Evolutionary conservation across 2,797 vertebrate species (phyloP).

Genomic region (Picus viridis): DNA sequence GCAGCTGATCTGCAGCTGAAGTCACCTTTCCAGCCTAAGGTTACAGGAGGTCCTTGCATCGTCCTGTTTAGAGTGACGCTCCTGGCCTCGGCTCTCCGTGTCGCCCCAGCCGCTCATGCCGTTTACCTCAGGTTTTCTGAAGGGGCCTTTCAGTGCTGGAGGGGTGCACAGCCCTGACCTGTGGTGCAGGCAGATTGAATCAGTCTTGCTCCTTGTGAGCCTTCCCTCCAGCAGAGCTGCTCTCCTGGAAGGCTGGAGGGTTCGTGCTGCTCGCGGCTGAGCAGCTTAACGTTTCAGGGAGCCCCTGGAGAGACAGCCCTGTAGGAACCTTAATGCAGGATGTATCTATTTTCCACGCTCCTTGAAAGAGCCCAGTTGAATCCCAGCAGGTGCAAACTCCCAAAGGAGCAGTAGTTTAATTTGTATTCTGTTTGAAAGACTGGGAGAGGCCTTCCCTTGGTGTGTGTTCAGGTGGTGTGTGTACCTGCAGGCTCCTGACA

Average conservation of each 20-base stretch:
- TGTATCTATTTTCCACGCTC: constrained; percentile 12
- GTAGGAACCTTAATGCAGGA: not conserved
- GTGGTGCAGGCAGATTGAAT: not conserved
- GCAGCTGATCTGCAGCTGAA: not conserved
- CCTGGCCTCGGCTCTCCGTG: not conserved
- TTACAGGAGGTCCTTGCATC: not conserved
- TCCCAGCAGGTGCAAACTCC: constrained; percentile 52
- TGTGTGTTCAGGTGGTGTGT: not conserved
- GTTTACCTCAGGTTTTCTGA: constrained; percentile 63
- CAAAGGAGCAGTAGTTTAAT: not conserved
- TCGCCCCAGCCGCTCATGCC: constrained; percentile 48
- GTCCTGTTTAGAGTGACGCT: not conserved
- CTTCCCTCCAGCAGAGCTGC: not conserved
- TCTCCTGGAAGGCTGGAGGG: not conserved
- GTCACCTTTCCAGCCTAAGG: not conserved
- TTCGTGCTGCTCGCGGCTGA: not conserved
- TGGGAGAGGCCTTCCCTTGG: not conserved
- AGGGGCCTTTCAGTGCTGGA: constrained; percentile 19
- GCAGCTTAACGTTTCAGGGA: not conserved
- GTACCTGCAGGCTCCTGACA: not conserved
- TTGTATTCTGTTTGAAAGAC: not conserved
- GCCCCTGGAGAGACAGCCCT: not conserved
- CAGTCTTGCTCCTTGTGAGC: not conserved
- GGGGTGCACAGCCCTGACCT: not conserved
- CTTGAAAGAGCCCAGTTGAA: constrained; percentile 42